Evolutionary conservation across 30 jellyfish, hydroid and myxozoan genomes (phyloP).

Genomic region (Pelagia noctiluca): DNA sequence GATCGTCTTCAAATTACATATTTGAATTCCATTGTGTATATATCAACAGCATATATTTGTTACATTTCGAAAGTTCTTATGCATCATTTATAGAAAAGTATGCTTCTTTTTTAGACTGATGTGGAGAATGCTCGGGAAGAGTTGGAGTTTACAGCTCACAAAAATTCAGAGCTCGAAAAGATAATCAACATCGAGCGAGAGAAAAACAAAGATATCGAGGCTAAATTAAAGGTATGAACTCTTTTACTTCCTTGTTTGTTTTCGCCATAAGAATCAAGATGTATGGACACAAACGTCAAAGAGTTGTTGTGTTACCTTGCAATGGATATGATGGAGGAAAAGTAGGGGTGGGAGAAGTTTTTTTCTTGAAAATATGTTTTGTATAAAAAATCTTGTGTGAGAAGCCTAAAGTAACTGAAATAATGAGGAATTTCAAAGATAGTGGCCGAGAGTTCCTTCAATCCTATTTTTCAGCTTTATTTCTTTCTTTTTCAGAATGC

Average conservation of each 20-base stretch:
- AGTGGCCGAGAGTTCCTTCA: no score
- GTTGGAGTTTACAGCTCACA: conserved; percentile 82
- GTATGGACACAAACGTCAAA: no score
- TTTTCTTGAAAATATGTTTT: not conserved
- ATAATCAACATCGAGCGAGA: conserved; percentile 59
- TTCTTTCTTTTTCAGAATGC: conserved; percentile 66
- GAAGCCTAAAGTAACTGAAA: no score
- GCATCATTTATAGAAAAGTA: no score
- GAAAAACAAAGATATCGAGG: conserved; percentile 75
- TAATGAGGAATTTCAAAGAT: no score
- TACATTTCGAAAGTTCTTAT: not conserved
- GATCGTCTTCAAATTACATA: no score
- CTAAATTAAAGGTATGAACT: conserved; percentile 86
- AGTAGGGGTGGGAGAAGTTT: not conserved
- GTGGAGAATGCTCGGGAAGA: conserved; percentile 89
- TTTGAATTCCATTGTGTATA: no score
- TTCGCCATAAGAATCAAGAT: no score
- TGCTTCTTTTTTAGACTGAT: conserved; percentile 76
- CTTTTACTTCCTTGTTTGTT: no score
- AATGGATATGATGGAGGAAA: not conserved
- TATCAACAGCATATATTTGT: no score
- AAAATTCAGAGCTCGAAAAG: conserved; percentile 77
- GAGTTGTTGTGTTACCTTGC: no score
- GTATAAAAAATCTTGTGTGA: no score
- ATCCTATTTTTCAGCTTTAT: not conserved